phyloP scores from a whole-genome alignment of 2,888 invertebrate species.

The Brachyopa scutellaris region DNA sequence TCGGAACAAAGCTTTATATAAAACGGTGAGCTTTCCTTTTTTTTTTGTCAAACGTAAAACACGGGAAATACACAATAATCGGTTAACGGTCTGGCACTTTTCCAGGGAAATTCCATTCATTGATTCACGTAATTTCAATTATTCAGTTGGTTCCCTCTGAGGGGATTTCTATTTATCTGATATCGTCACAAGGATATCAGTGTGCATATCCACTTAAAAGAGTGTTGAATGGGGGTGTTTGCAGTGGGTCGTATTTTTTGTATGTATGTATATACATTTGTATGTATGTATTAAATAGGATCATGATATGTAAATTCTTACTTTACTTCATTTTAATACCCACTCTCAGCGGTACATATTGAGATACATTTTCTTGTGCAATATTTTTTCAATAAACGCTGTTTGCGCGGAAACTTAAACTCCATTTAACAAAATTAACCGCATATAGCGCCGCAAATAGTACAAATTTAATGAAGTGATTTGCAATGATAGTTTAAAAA shows the following conservation, averaged over 20 bases:
- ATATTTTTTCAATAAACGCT: too few species aligned
- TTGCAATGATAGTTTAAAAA: too few species aligned
- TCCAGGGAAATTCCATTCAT: conserved; percentile 61
- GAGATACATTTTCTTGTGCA: too few species aligned
- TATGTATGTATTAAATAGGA: too few species aligned
- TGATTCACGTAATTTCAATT: conserved; percentile 64
- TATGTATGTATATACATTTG: too few species aligned
- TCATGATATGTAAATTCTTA: neutral
- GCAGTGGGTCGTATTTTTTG: neutral
- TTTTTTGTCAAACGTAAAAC: neutral
- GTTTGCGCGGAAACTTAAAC: too few species aligned
- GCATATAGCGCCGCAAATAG: too few species aligned
- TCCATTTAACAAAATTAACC: too few species aligned
- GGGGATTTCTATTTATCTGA: conserved; percentile 27
- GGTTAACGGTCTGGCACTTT: conserved; percentile 71
- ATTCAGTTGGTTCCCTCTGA: conserved; percentile 30
- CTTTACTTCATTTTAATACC: too few species aligned
- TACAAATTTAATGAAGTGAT: too few species aligned
- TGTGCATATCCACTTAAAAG: conserved; percentile 6
- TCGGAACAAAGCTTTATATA: conserved; percentile 15
- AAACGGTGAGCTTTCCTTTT: conserved; percentile 23
- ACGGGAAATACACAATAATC: conserved; percentile 51
- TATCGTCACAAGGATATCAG: conserved; percentile 19
- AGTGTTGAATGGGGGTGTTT: neutral
- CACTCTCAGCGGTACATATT: too few species aligned